Base-by-base conservation (phyloP, 2,797 vertebrate species). In the Borostomias antarcticus region DNA sequence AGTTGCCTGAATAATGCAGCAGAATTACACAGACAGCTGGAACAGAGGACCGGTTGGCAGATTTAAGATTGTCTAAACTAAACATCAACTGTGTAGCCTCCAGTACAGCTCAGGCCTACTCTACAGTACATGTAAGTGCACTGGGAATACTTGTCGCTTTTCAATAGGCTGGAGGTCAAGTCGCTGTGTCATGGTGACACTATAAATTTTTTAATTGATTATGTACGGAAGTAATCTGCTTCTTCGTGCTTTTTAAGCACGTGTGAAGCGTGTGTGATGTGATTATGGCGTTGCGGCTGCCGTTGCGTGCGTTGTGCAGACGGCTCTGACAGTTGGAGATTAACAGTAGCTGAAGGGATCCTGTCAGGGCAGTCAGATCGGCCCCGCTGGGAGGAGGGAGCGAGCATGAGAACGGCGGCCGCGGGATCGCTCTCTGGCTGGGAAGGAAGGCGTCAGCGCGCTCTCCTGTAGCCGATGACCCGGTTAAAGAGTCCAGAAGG, bases 341-440 rank as follows among this genome's bases (percentile, higher is more conserved):
- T n/a, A n/a, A n/a, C n/a, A n/a, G n/a, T 69, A 33, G 66, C 53
- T 58, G 66, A 84, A 70, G 73, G 69, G 77, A 65, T 78, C 73
- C 75, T 65, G 74, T 78, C 79, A 75, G 66, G 17, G 73, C 74
- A 81, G 79, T 80, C 82, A 69, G 80, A 84, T n/a, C n/a, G n/a
- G n/a, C n/a, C n/a, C n/a, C n/a, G n/a, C n/a, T n/a, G 29, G 60
- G 30, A 10, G 19, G 6, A 1, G 60, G 29, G 68, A 35, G 21
- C n/a, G n/a, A n/a, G n/a, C n/a, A n/a, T 37, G 68, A 58, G 37
- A 58, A 48, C 11, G 9, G 35, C 23, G 79, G 57, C 64, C 78
- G 79, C 61, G 57, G 63, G 61, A 48, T 69, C 35, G 23, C 62
- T 40, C 15, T 5, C 69, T 70, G 69, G 67, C 62, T 0, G n/a